A percentile compares a stretch with the other conserved stretches of the same genome.
Evolutionary conservation across 2,113 vertebrate genomes (phyloP).

Genomic region (Danionella cerebrum): DNA sequence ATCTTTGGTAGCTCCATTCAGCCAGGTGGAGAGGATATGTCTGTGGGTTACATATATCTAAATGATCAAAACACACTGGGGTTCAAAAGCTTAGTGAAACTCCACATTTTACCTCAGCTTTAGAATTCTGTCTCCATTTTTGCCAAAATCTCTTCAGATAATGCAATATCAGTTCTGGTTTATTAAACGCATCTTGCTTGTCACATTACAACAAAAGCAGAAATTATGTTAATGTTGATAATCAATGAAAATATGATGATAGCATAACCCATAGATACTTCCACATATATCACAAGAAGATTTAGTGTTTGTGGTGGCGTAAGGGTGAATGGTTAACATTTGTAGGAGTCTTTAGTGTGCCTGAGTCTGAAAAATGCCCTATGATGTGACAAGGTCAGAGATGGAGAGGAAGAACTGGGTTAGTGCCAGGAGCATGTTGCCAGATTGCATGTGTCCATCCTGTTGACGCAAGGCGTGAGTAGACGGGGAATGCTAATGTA

Average conservation of each 20-base stretch:
- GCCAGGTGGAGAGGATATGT: slow-evolving; percentile 40
- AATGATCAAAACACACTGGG: slow-evolving; percentile 14
- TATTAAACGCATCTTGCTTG: no score
- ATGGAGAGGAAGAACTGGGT: slow-evolving; percentile 26
- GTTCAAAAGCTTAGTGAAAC: slow-evolving; percentile 6
- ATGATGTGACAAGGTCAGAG: slow-evolving; percentile 32
- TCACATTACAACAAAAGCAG: background rate
- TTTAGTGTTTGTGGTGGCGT: background rate
- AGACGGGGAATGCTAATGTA: slow-evolving; percentile 33
- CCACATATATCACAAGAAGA: background rate
- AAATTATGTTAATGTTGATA: background rate
- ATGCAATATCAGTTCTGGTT: no score
- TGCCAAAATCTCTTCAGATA: no score
- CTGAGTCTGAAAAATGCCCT: slow-evolving; percentile 26
- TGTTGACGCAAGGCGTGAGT: slow-evolving; percentile 28
- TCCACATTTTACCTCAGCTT: slow-evolving; percentile 3
- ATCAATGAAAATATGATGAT: slow-evolving; percentile 8
- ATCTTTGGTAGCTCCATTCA: slow-evolving; percentile 7
- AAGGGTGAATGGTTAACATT: background rate
- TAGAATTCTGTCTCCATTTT: background rate
- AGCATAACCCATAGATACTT: background rate
- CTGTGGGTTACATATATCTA: slow-evolving; percentile 3
- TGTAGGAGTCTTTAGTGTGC: slow-evolving; percentile 5
- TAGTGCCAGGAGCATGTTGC: slow-evolving; percentile 40
- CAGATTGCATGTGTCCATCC: slow-evolving; percentile 36